Evolutionary conservation across 2,888 invertebrate genomes (phyloP), one percentile per base, ranked within the genome.

Genomic region (Drosophila paracracens): DNA sequence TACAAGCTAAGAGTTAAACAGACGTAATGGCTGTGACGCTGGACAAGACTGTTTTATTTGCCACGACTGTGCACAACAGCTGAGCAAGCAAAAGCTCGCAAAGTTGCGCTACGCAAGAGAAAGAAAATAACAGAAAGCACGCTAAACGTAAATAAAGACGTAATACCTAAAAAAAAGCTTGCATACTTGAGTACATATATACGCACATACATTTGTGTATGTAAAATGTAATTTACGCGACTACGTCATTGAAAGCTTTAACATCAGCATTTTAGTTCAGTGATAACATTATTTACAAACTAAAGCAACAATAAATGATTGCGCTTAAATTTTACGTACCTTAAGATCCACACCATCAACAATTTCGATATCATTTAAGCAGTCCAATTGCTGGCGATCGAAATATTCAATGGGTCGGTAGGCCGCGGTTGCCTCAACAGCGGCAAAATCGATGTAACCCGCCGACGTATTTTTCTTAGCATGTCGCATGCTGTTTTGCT

Each of bases 391-490:
- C 48, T 62, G 71, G n/a, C 52, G 43, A 59, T 84, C 81, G 50
- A 85, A 76, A 40, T 68, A 69, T 36, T 88, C 90, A 40, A 76
- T 78, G 21, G 79, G 77, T 56, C 87, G 60, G 53, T 53, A 71
- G 31, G 50, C 81, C 2, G 78, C 66, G 10, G 80, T 78, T 16
- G 92, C 92, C 68, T 93, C 92, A 36, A 90, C 74, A 54, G 92
- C 91, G 48, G 84, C 90, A 87, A 92, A 92, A 91, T 93, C 93
- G 70, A 92, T 89, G 58, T 80, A 13, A 25, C 56, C 61, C 35
- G 33, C 33, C 46, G 46, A 46, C 25, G 46, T 25, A 46, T 46
- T 46, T 25, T 46, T 46, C 46, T 46, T 16, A 63, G 60, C 46
- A 72, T 68, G 36, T 52, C 70, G 60, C 81, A 76, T 76, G 56